These are phyloP conservation scores for Hymenochirus boettgeri DNA, from an alignment of 2,113 vertebrate genomes.

Conservation along the genomic window DNA sequence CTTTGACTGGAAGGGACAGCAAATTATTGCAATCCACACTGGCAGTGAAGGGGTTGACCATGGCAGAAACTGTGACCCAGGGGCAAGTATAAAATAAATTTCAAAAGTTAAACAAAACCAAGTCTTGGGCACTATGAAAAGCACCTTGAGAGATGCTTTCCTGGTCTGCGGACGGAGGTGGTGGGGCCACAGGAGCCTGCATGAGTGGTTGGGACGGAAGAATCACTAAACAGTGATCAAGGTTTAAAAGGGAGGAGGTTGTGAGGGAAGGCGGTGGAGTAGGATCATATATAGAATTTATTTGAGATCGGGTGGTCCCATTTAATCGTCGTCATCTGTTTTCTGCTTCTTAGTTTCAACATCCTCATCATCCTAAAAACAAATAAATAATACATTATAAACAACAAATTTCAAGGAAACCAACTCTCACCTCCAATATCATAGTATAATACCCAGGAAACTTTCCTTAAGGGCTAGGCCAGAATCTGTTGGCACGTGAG, in stretches of 20 bases:
- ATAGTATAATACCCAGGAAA: too few species aligned
- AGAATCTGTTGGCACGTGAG: too few species aligned
- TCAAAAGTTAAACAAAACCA: conserved; percentile 11
- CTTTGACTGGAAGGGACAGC: conserved; percentile 53
- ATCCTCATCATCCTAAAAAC: conserved; percentile 68
- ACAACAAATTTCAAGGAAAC: too few species aligned
- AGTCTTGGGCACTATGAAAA: conserved; percentile 15
- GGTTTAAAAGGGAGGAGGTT: conserved; percentile 60
- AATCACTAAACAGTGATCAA: conserved; percentile 68
- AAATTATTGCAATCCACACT: conserved; percentile 31
- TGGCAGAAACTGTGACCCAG: conserved; percentile 33
- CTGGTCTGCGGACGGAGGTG: conserved; percentile 47
- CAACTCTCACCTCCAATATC: too few species aligned
- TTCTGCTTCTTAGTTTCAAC: conserved; percentile 95
- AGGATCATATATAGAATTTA: conserved; percentile 37
- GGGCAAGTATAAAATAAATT: conserved; percentile 8
- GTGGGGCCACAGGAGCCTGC: conserved; percentile 30
- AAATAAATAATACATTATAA: background rate
- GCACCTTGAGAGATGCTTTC: background rate
- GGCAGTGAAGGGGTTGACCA: conserved; percentile 44
- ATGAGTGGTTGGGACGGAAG: conserved; percentile 52
- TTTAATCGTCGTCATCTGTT: conserved; percentile 88
- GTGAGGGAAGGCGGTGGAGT: conserved; percentile 37
- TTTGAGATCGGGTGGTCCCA: conserved; percentile 56
- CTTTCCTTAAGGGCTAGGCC: too few species aligned